Evolutionary conservation across 1,140 invertebrate genomes (phyloP), one percentile per base, ranked within the genome.

Genomic region (Leptestheria dahalacensis): DNA sequence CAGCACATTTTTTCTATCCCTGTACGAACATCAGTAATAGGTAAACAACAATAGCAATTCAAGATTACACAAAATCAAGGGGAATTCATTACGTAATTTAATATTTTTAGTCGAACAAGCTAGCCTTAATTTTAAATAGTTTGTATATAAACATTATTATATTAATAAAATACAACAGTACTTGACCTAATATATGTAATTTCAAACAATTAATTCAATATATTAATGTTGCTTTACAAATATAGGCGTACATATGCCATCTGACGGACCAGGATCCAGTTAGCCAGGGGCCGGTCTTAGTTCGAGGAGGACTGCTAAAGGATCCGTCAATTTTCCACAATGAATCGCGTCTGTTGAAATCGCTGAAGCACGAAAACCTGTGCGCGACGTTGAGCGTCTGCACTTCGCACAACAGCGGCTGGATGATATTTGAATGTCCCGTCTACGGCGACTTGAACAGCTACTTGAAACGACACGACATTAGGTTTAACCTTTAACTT

Each of bases 361-460:
- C 78, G 21, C 69, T 73, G 28, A 73, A 78, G 49, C 72, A 73
- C 1, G 75, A 77, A 63, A 75, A 79, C 57, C 70, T 77, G 4
- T 68, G 69, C 15, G 68, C 77, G 2, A 66, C 78, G 25, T 73
- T 76, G 9, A 75, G 41, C 76, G 41, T 75, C 6, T 48, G 73
- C 65, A 72, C 69, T 9, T 63, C 66, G 48, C 71, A 74, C 24
- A 71, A 74, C 26, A 73, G 73, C 0, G 63, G 72, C 15, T 74
- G 71, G 63, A 73, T 76, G 68, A 69, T 77, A 3, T 70, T 77
- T 10, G 76, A 77, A 64, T 76, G 76, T 65, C 73, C 74, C 67
- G 73, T 72, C 61, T 70, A 72, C 51, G 74, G 75, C n/a, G 75
- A 77, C 64, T 68, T 77, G 4, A 72, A 76, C 64, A 73, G 75